Evolutionary conservation across 2,797 vertebrate genomes (phyloP).

Genomic region (Mus caroli): DNA sequence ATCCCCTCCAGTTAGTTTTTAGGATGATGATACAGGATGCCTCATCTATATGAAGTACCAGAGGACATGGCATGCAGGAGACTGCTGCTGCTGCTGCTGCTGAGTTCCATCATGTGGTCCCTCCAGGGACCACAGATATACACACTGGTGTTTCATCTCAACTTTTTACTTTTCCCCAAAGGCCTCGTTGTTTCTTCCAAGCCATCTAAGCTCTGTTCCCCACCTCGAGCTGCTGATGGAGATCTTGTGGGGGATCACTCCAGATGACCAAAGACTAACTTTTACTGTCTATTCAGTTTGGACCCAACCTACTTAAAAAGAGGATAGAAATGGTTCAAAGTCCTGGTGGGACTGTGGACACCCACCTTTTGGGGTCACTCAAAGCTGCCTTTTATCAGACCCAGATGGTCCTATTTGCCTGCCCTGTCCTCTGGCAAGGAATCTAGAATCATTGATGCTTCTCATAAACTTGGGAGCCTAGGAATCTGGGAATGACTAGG

Average conservation of each 20-base stretch:
- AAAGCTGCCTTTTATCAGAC: neutral
- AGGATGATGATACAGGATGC: neutral
- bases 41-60: neutral
- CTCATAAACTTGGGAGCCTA: neutral
- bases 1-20: neutral
- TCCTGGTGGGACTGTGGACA: neutral
- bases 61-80: neutral
- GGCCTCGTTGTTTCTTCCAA: neutral
- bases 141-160: neutral
- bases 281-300: neutral
- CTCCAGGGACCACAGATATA: neutral
- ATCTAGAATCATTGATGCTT: constrained; percentile 5
- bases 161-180: constrained; percentile 8
- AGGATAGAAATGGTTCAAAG: neutral
- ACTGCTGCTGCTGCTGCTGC: neutral
- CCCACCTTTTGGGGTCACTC: neutral
- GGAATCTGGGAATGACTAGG: neutral
- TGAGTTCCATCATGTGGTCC: neutral
- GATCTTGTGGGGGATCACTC: neutral
- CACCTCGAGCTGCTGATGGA: neutral
- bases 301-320: neutral
- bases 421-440: neutral
- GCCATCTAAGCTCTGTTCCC: constrained; percentile 16
- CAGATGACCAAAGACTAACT: neutral
- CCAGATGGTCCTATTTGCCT: neutral